Percentiles rank a stretch among this genome's conserved stretches.
These are phyloP conservation scores for Pseudotriccus pelzelni DNA, from an alignment of 2,797 vertebrate genomes.

Conservation along the genomic window DNA sequence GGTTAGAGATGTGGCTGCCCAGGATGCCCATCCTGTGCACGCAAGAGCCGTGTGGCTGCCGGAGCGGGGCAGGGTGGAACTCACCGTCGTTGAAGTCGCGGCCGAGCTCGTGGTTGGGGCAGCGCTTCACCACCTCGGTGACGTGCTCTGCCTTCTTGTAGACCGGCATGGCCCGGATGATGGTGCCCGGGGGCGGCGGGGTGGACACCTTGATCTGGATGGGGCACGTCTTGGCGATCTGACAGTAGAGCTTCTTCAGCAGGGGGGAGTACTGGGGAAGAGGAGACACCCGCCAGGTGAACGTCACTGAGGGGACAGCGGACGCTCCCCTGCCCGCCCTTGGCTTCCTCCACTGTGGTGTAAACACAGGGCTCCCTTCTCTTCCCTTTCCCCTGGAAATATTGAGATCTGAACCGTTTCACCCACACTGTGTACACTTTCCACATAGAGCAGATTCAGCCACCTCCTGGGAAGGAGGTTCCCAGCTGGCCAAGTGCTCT, in stretches of 20 bases:
- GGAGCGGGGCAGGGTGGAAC: not conserved
- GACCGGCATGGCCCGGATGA: conserved; percentile 94
- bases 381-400: not conserved
- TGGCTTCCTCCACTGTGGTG: rapidly evolving
- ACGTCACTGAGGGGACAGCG: rapidly evolving
- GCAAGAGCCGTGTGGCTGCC: rapidly evolving
- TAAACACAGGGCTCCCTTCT: not conserved
- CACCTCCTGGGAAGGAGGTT: not conserved
- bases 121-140: conserved; percentile 96
- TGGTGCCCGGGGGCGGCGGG: conserved; percentile 87
- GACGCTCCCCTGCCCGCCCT: not conserved
- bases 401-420: not conserved
- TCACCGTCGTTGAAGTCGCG: conserved; percentile 96
- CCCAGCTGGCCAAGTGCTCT: not conserved
- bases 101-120: conserved; percentile 96
- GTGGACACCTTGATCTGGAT: conserved; percentile 95
- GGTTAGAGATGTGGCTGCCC: not conserved
- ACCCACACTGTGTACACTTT: rapidly evolving
- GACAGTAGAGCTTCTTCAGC: conserved; percentile 98
- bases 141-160: conserved; percentile 98
- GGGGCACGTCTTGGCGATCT: conserved; percentile 97
- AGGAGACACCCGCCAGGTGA: not conserved
- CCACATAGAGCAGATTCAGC: rapidly evolving
- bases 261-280: conserved; percentile 90
- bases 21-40: rapidly evolving